These are phyloP conservation scores for Pelobates cultripes DNA, from an alignment of 2,797 vertebrate genomes.

Conservation along the genomic window DNA sequence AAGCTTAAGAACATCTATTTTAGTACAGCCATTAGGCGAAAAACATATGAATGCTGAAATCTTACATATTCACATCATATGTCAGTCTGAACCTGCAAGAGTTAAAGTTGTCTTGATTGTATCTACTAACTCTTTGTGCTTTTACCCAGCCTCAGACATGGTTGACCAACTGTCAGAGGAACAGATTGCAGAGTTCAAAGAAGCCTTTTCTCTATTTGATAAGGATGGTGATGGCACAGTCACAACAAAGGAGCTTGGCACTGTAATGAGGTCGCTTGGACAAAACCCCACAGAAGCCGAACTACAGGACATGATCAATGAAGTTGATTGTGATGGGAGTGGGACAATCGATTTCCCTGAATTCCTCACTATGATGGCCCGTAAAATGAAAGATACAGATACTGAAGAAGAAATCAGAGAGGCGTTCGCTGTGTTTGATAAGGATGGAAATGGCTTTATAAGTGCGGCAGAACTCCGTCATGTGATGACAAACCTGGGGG, in stretches of 20 bases:
- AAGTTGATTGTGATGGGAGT: conserved; percentile 96
- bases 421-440: conserved; percentile 99
- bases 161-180: conserved; percentile 99
- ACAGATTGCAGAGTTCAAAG: conserved; percentile 99
- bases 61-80: too few relatives aligned
- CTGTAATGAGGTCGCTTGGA: conserved; percentile 97
- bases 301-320: conserved; percentile 98
- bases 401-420: conserved; percentile 87
- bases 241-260: conserved; percentile 98
- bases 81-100: not conserved
- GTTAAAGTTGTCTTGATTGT: not conserved
- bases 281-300: conserved; percentile 99
- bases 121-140: not conserved
- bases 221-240: conserved; percentile 99
- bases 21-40: too few relatives aligned
- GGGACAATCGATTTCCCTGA: conserved; percentile 99
- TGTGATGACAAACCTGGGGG: conserved; percentile 98
- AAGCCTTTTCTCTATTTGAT: conserved; percentile 99
- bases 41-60: too few relatives aligned
- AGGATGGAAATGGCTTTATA: conserved; percentile 98
- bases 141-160: conserved; percentile 52
- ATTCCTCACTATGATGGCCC: conserved; percentile 99
- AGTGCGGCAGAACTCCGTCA: conserved; percentile 96
- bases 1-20: too few relatives aligned
- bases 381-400: conserved; percentile 64